Conservation (phyloP, 2,113 vertebrate species). For the Seriola rivoliana region DNA sequence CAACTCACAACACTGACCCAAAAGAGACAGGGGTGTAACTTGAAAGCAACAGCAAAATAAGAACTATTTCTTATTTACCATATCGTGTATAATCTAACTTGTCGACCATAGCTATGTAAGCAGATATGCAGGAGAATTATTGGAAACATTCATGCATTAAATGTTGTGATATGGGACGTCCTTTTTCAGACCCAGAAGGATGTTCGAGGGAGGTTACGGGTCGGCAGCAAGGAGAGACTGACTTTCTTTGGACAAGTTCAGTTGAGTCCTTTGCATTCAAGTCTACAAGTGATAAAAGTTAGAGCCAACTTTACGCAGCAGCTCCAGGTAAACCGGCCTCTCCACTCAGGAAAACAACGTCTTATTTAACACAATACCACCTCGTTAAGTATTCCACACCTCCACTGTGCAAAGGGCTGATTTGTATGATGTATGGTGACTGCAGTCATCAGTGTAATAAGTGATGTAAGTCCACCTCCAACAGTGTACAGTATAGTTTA, state of each 20-base stretch:
- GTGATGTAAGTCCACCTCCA: neutral
- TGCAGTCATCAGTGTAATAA: constrained; percentile 4
- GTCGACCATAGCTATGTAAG: neutral
- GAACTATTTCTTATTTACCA: neutral
- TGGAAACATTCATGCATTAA: neutral
- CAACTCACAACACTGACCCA: neutral
- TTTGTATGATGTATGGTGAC: constrained; percentile 1
- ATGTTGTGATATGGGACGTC: neutral
- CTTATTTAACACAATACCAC: neutral
- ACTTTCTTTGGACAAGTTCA: constrained; percentile 80
- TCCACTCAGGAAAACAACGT: neutral
- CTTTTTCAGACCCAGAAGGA: constrained; percentile 80
- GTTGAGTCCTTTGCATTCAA: constrained; percentile 63
- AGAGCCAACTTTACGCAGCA: constrained; percentile 81
- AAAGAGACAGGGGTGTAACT: neutral
- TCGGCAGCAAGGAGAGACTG: constrained; percentile 81
- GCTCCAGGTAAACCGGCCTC: constrained; percentile 83
- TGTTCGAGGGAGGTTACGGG: constrained; percentile 78
- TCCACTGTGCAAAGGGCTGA: neutral
- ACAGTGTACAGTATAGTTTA: constrained; percentile 32
- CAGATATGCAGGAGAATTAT: neutral
- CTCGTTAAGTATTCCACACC: neutral
- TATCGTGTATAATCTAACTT: neutral
- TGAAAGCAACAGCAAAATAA: neutral
- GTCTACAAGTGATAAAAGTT: constrained; percentile 72